Conservation (phyloP, 2,888 invertebrate genomes). For the Cantharis flavilabris region DNA sequence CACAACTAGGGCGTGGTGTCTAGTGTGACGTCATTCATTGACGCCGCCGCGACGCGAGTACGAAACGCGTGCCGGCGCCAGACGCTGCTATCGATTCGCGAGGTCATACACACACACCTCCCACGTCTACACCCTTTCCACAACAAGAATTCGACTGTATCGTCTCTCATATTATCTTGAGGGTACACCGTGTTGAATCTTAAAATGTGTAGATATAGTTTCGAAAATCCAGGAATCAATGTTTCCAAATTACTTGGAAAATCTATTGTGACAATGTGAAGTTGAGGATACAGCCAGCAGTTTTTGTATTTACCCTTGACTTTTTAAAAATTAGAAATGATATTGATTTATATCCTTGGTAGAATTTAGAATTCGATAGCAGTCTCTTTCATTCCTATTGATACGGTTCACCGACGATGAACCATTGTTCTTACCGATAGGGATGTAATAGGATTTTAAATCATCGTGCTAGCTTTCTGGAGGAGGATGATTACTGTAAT, state of each 20-base stretch:
- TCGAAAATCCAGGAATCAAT: neutral
- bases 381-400: neutral
- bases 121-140: constrained; percentile 18
- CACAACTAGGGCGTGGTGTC: constrained; percentile 49
- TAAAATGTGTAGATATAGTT: neutral
- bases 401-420: neutral
- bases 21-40: constrained; percentile 63
- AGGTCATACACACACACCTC: constrained; percentile 44
- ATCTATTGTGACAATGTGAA: neutral
- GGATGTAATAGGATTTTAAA: neutral
- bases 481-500: neutral
- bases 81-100: constrained; percentile 47
- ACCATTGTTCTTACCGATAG: neutral
- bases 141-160: neutral
- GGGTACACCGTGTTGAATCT: neutral
- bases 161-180: neutral
- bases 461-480: neutral
- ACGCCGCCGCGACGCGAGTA: constrained; percentile 55
- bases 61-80: constrained; percentile 48
- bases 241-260: neutral
- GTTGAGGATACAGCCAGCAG: neutral
- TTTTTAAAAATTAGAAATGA: neutral
- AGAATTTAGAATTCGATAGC: neutral
- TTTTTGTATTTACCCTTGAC: neutral
- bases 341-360: neutral